These are phyloP conservation scores for Montipora sp. DNA, from an alignment of 64 coral and sea anemone species.

Conservation along the genomic window DNA sequence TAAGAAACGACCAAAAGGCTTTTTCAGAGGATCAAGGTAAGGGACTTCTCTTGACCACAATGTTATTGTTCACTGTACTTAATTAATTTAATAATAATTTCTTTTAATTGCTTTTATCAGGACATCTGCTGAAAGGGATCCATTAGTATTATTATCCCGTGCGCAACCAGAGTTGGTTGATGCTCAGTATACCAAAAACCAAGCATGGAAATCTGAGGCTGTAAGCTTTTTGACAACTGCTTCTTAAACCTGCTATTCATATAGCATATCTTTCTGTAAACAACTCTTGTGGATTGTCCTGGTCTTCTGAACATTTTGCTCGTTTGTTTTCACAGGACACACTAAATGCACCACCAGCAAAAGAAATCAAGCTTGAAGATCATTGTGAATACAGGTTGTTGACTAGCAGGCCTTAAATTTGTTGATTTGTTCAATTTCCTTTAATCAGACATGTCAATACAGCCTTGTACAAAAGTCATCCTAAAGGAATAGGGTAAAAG, in stretches of 20 bases:
- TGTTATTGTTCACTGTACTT: no score
- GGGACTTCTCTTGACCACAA: not conserved
- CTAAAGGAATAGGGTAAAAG: no score
- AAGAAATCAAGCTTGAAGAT: constrained; percentile 93
- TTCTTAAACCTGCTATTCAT: no score
- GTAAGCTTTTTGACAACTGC: constrained; percentile 59
- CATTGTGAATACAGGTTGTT: constrained; percentile 92
- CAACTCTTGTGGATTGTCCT: no score
- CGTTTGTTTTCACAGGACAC: constrained; percentile 75
- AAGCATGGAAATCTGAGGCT: constrained; percentile 98
- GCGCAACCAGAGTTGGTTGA: constrained; percentile 78
- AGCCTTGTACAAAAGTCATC: no score
- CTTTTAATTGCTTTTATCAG: constrained; percentile 6
- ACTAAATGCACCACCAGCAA: constrained; percentile 87
- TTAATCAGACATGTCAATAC: no score
- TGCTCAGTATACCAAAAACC: constrained; percentile 99
- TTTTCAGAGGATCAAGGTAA: constrained; percentile 99
- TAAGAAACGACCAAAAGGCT: constrained; percentile 85
- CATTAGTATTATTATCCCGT: constrained; percentile 84
- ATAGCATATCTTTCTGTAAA: no score
- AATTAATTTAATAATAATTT: not conserved
- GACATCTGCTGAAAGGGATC: constrained; percentile 91
- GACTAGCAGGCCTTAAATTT: not conserved
- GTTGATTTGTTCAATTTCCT: no score
- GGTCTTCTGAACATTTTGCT: no score